Percentiles rank a stretch among this genome's conserved stretches.
Conservation (phyloP, 2,888 invertebrate genomes). For the Palloptera scutellata region DNA sequence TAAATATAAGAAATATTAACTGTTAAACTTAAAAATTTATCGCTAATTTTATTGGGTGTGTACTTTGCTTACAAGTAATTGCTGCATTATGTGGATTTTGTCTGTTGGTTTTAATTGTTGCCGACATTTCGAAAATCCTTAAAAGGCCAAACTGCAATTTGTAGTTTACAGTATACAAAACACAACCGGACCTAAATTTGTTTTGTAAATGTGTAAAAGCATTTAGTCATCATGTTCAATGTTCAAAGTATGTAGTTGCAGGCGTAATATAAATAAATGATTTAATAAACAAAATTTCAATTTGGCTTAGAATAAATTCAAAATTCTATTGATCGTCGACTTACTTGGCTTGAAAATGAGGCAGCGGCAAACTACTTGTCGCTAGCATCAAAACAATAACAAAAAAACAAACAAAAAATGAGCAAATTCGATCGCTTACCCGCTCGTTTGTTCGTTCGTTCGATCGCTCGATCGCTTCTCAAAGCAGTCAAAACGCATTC, state of each 20-base stretch:
- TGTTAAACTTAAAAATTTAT: background rate
- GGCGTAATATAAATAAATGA: background rate
- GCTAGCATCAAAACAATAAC: too few relatives aligned
- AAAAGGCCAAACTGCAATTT: constrained; percentile 5
- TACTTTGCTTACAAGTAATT: background rate
- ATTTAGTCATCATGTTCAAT: constrained; percentile 32
- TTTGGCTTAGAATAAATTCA: constrained; percentile 18
- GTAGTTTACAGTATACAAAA: background rate
- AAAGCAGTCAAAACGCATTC: too few relatives aligned
- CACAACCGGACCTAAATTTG: constrained; percentile 26
- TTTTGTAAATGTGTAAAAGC: constrained; percentile 5
- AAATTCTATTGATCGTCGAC: background rate
- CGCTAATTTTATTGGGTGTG: constrained; percentile 1
- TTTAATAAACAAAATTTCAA: constrained; percentile 25
- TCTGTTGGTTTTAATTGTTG: constrained; percentile 9
- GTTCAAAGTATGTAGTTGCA: constrained; percentile 9
- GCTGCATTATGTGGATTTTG: background rate
- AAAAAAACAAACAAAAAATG: too few relatives aligned
- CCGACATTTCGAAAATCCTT: constrained; percentile 11
- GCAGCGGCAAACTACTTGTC: background rate
- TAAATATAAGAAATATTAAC: background rate
- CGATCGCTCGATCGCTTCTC: too few relatives aligned
- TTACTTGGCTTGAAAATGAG: constrained; percentile 6
- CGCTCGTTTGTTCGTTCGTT: too few relatives aligned
- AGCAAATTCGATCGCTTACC: too few relatives aligned